phyloP scores from a whole-genome alignment of 2,888 invertebrate genomes.

The Melieria omissa region DNA sequence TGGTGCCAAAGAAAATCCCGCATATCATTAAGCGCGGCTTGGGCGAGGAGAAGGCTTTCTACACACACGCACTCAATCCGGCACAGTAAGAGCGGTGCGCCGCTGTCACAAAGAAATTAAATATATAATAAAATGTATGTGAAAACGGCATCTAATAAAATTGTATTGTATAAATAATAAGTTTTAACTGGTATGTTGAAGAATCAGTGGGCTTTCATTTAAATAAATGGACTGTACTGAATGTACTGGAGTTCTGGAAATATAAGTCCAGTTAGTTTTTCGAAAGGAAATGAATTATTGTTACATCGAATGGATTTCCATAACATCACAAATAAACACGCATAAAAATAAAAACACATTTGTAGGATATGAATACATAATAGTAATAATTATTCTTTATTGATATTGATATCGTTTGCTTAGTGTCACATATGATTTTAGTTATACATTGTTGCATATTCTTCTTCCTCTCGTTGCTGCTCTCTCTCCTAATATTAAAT shows the following conservation, averaged over 20 bases:
- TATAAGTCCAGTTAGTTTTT: too few relatives aligned
- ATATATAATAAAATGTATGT: slow-evolving; percentile 32
- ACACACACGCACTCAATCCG: slow-evolving; percentile 60
- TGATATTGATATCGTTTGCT: slow-evolving; percentile 49
- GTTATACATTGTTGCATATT: slow-evolving; percentile 1
- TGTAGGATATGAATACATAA: slow-evolving; percentile 49
- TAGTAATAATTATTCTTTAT: slow-evolving; percentile 48
- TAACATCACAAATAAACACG: too few relatives aligned
- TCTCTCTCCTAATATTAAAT: slow-evolving; percentile 33
- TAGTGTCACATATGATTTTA: slow-evolving; percentile 48
- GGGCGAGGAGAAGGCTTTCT: slow-evolving; percentile 53
- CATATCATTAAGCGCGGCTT: slow-evolving; percentile 88
- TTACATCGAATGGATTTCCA: too few relatives aligned
- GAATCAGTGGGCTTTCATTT: background rate
- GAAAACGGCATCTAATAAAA: background rate
- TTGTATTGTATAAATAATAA: background rate
- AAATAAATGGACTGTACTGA: too few relatives aligned
- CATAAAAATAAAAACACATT: slow-evolving; percentile 18
- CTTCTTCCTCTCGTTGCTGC: slow-evolving; percentile 1
- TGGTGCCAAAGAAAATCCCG: slow-evolving; percentile 89
- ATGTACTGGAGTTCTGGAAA: too few relatives aligned
- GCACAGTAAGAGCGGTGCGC: slow-evolving; percentile 47
- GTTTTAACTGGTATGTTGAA: too few relatives aligned
- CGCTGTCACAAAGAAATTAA: background rate
- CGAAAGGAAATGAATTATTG: too few relatives aligned